These are phyloP conservation scores for Plebejus argus DNA, from an alignment of 2,888 invertebrate genomes.

Conservation along the genomic window DNA sequence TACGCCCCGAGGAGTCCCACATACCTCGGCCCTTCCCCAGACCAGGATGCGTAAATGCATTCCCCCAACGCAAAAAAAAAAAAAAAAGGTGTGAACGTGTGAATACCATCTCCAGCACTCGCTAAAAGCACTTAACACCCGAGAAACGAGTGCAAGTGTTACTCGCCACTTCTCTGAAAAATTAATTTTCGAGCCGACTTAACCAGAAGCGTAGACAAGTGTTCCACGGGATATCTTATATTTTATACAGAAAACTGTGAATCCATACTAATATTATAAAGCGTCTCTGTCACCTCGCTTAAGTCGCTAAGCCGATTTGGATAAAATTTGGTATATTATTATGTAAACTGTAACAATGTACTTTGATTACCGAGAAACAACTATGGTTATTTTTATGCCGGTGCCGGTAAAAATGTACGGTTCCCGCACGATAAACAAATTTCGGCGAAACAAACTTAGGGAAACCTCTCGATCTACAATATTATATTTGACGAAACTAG, in stretches of 20 bases:
- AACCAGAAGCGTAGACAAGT: background rate
- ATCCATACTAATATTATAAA: background rate
- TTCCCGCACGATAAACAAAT: background rate
- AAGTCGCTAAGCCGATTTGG: background rate
- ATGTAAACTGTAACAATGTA: too few species aligned
- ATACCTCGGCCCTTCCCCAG: too few species aligned
- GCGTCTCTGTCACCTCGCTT: background rate
- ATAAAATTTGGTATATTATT: background rate
- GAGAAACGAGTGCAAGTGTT: background rate
- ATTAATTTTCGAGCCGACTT: background rate
- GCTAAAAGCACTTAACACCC: background rate
- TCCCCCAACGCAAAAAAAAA: too few species aligned
- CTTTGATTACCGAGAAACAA: background rate
- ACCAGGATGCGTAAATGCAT: too few species aligned
- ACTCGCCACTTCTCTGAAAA: background rate
- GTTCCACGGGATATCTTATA: background rate
- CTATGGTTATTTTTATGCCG: background rate
- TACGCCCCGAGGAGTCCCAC: too few species aligned
- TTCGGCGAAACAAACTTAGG: background rate
- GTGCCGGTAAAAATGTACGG: background rate
- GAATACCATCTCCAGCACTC: background rate
- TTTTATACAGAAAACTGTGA: background rate
- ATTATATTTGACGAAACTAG: too few species aligned
- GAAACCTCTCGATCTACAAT: background rate
- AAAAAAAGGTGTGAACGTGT: background rate